Evolutionary conservation across 2,113 vertebrate species (phyloP).

Genomic region (Microtus montanus): DNA sequence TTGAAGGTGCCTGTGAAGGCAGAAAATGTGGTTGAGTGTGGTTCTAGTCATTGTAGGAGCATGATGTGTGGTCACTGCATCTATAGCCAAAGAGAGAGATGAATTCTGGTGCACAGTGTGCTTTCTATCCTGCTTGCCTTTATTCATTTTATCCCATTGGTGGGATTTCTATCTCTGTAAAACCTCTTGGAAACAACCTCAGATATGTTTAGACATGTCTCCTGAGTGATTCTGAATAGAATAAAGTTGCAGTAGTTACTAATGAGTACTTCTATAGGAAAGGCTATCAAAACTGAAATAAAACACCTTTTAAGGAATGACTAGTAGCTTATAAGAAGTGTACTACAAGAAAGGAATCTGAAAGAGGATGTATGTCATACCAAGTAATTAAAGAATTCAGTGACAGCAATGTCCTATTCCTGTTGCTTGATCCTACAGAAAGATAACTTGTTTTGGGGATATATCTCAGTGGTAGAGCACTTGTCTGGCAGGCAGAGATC

Average conservation of each 20-base stretch:
- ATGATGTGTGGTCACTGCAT: neutral
- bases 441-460: neutral
- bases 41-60: neutral
- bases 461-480: neutral
- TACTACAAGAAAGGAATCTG: neutral
- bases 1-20: neutral
- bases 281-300: neutral
- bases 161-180: neutral
- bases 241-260: neutral
- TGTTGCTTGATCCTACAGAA: neutral
- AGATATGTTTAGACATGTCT: neutral
- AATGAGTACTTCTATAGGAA: neutral
- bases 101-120: neutral
- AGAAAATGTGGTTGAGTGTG: neutral
- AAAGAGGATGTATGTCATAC: neutral
- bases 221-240: neutral
- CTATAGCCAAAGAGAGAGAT: neutral
- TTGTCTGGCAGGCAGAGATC: neutral
- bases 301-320: neutral
- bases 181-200: neutral
- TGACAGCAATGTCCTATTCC: neutral
- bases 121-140: neutral
- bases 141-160: neutral
- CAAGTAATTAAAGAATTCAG: neutral
- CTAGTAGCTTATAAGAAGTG: neutral